Evolutionary conservation across 2,113 vertebrate species (phyloP), one percentile per base, ranked within the genome.

Genomic region (Caloenas nicobarica): DNA sequence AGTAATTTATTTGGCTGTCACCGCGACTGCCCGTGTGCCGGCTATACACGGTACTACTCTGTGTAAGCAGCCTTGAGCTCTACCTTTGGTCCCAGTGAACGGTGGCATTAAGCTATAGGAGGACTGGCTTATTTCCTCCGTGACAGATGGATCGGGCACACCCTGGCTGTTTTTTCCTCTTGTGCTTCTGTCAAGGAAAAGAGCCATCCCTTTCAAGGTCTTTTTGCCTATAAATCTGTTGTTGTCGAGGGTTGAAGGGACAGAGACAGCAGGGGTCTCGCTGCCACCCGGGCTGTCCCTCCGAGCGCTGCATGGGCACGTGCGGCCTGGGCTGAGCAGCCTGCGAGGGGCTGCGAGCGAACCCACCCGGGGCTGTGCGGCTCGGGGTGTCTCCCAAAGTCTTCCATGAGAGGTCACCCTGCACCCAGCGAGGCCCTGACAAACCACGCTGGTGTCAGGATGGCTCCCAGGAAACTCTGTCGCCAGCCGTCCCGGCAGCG

Each of bases 31-130:
- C 64, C 18, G 29, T 16, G 28, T 53, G 51, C 28, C 81, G 70
- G 34, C 42, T 42, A 92, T 40, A 79, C 78, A 78, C 0, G 0
- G 89, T 88, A 17, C 71, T 78, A 16, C 81, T 86, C 36, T 0
- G 1, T 51, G 77, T 74, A 54, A 90, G 83, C 51, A 93, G 91
- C 77, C 86, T 86, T 93, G 94, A 93, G 88, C 86, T 78, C 76
- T 48, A 3, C 88, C 72, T 92, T 86, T 72, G 72, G 29, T 81
- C 64, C 42, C 56, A 15, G 76, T 91, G 94, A 94, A 21, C 87
- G 86, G 77, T 80, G 79, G 85, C 83, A 73, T 91, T 93, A 88
- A 89, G 68, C 44, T 88, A 22, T 13, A 62, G 74, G 34, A 90
- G 68, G 36, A 89, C 0, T 0, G 56, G 50, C 34, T 91, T 70